Evolutionary conservation across 2,888 invertebrate genomes (phyloP), one percentile per base, ranked within the genome.

Genomic region (Amphipoea lucens): DNA sequence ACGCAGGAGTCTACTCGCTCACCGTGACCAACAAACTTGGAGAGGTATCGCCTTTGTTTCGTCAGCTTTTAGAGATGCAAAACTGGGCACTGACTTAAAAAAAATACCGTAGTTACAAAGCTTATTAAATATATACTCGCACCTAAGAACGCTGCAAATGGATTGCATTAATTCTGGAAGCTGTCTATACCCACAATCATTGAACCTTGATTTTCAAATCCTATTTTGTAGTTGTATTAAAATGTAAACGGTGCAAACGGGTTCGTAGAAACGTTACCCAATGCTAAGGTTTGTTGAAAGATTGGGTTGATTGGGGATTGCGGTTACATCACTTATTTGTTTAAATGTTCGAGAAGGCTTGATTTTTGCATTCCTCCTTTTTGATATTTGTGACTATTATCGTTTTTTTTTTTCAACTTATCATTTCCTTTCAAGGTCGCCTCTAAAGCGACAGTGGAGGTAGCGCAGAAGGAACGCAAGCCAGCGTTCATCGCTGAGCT

Each of bases 1-100:
- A 99, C 93, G 98, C 99, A 69, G 99, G 99, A 0, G 97, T 97
- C 23, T 99, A 99, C 94, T 98, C 98, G 6, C 97, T 99, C 60
- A 97, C 98, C 0, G 98, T 98, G 62, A 97, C 97, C 62, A 99
- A 99, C 94, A 98, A 97, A 87, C 97, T 98, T 4, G 99, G 99
- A 75, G 98, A 98, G 90, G 94, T 94, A 48, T 0, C 0, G 17
- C 17, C 11, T 17, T 11, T 36, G n/a, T 40, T 51, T 40, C 36
- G 20, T 36, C 48, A 11, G 11, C 23, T 69, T 42, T 74, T 0
- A 17, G 17, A 17, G 17, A n/a, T n/a, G 3, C 0, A 3, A 4
- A 36, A 0, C 12, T 12, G 2, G 1, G 11, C 4, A 36, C 20
- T 62, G 14, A 36, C 9, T 40, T 17, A 14, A 9, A 54, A 23